phyloP scores from a whole-genome alignment of 2,113 vertebrate genomes.

The Sphyrna mokarran region DNA sequence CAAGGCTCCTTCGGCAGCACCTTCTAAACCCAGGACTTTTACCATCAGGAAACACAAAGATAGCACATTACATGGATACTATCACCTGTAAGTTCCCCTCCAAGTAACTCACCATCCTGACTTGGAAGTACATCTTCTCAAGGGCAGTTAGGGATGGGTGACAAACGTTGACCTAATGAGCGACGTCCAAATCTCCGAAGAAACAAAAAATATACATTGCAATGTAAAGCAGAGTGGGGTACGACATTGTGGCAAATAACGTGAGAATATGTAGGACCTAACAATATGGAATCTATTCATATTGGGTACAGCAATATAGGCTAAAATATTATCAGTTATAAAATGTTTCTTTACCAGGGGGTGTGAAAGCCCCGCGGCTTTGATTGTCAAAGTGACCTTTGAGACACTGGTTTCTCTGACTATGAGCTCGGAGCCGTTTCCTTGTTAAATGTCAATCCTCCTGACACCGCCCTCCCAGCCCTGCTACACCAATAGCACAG shows the following conservation, averaged over 20 bases:
- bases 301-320: neutral
- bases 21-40: neutral
- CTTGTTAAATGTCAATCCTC: neutral
- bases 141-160: neutral
- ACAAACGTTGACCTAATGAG: no score
- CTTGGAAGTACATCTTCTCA: neutral
- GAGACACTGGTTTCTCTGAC: neutral
- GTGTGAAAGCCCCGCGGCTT: no score
- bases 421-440: neutral
- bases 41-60: neutral
- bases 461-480: neutral
- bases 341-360: neutral
- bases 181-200: neutral
- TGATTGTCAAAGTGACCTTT: neutral
- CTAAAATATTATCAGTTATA: neutral
- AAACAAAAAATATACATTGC: neutral
- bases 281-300: no score
- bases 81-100: neutral
- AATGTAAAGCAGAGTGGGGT: neutral
- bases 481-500: neutral
- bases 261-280: neutral
- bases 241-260: neutral
- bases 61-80: neutral
- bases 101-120: neutral
- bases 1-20: neutral